These are phyloP conservation scores for Tokudaia muenninki DNA, from an alignment of 2,797 vertebrate species.

Conservation along the genomic window DNA sequence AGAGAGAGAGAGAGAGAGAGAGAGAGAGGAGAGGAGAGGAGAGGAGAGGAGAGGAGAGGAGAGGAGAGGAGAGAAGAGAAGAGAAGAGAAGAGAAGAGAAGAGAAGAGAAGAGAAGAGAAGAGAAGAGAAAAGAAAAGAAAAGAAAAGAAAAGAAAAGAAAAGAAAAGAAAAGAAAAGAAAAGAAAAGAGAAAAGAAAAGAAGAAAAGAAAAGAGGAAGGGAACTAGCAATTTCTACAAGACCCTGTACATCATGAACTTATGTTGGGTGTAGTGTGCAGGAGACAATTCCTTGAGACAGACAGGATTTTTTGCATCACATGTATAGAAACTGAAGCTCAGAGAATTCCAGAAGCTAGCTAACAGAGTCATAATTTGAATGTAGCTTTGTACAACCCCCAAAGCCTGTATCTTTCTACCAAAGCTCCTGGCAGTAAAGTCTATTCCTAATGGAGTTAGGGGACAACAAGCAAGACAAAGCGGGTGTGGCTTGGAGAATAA, in stretches of 20 bases:
- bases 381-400: neutral
- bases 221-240: neutral
- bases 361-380: neutral
- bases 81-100: fast-evolving
- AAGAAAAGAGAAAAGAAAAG: fast-evolving
- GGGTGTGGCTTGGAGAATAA: neutral
- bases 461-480: neutral
- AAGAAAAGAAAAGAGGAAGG: fast-evolving
- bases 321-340: neutral
- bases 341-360: neutral
- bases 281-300: neutral
- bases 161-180: fast-evolving
- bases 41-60: fast-evolving
- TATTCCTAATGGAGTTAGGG: neutral
- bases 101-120: too few species aligned
- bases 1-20: too few species aligned
- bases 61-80: fast-evolving
- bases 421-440: neutral
- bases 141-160: too few species aligned
- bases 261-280: too few species aligned
- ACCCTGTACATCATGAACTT: neutral
- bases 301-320: too few species aligned
- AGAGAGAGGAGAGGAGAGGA: fast-evolving
- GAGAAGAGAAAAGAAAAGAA: fast-evolving
- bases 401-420: neutral